Evolutionary conservation across 2,888 invertebrate species (phyloP), one percentile per base, ranked within the genome.

Genomic region (Gnatocerus cornutus): DNA sequence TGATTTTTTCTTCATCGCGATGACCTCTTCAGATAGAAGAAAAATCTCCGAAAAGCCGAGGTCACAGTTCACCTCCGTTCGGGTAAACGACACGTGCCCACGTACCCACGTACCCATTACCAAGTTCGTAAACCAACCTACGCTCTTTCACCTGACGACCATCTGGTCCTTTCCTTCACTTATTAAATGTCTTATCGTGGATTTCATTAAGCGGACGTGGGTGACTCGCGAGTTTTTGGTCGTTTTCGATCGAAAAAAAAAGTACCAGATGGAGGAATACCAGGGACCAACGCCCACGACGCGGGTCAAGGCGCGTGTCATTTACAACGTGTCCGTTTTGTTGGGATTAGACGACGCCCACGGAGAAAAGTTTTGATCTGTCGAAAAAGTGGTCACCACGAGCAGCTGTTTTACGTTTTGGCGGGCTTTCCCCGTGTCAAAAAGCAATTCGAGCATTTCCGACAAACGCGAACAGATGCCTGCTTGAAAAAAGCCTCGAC

Each of bases 31-130:
- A 9, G 33, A 33, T 33, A 33, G 29, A 14, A 7, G 30, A 46
- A 61, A 46, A 12, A 30, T 30, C 12, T 46, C 53, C 50, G 39
- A 53, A 53, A 63, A 30, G 33, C 16, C 37, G 62, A 61, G 71
- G 72, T 72, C 69, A 70, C 50, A 65, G 67, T 68, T 68, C 53
- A 69, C 27, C 46, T 50, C 29, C 30, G 53, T 68, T 33, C 68
- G 58, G 71, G 71, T 74, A 71, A 74, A 72, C 65, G 71, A 72
- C 74, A 71, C 72, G 74, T 74, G 74, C 74, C 74, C 72, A 74
- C 74, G 71, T 74, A 72, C 74, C 74, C 72, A 74, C 74, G 71
- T 74, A 68, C 58, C 70, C 73, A 73, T 73, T 73, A 71, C 73
- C 53, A 43, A 59, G 64, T 56, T 46, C 48, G 39, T 45, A 45